Evolutionary conservation across 2,113 vertebrate species (phyloP).

Genomic region (Bubo bubo): DNA sequence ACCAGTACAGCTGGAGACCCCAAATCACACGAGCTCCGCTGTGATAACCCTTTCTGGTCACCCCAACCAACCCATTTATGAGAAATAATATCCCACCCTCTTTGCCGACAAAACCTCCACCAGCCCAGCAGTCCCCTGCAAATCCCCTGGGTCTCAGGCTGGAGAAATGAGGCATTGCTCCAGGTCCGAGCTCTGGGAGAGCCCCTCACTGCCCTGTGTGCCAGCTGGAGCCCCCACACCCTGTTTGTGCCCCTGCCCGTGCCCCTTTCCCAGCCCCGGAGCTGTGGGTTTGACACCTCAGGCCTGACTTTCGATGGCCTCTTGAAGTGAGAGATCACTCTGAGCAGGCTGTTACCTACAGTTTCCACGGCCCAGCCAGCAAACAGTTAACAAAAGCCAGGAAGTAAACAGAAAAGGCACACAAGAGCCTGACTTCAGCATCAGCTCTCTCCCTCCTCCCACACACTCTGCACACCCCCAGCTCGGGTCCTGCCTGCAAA

Average conservation of each 20-base stretch:
- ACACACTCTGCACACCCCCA: background rate
- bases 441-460: background rate
- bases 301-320: background rate
- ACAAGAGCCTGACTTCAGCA: background rate
- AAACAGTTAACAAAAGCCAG: background rate
- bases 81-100: background rate
- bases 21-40: background rate
- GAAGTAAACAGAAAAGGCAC: background rate
- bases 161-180: rapidly evolving
- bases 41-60: background rate
- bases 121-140: background rate
- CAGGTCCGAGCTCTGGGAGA: rapidly evolving
- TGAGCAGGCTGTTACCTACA: background rate
- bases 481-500: background rate
- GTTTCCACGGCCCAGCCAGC: background rate
- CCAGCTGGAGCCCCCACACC: background rate
- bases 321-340: background rate
- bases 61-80: background rate
- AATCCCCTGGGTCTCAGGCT: rapidly evolving
- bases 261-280: background rate
- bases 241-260: background rate
- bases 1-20: background rate
- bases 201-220: background rate
- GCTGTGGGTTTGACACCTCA: rapidly evolving
- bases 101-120: background rate